These are phyloP conservation scores for Bucco capensis DNA, from an alignment of 2,113 vertebrate genomes.

Conservation along the genomic window DNA sequence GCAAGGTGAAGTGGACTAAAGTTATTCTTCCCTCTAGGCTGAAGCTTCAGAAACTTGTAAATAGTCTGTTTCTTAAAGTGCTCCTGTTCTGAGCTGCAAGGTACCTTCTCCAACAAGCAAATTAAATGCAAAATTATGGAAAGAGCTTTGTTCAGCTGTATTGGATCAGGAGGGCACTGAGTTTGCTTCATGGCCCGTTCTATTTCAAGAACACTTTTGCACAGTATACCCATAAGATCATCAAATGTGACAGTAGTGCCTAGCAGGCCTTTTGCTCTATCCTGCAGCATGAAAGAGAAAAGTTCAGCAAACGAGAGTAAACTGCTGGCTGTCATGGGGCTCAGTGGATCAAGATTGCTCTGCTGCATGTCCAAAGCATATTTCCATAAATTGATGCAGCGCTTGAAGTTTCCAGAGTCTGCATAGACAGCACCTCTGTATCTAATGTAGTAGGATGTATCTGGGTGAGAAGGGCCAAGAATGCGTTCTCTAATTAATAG, in stretches of 20 bases:
- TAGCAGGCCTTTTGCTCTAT: slow-evolving; percentile 92
- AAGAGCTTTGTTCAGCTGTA: slow-evolving; percentile 94
- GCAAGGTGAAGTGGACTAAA: slow-evolving; percentile 96
- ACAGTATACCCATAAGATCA: slow-evolving; percentile 95
- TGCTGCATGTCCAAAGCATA: slow-evolving; percentile 99
- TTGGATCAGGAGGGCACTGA: slow-evolving; percentile 82
- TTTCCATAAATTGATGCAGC: slow-evolving; percentile 97
- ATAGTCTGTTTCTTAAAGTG: slow-evolving; percentile 98
- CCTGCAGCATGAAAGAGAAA: slow-evolving; percentile 99
- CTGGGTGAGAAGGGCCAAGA: slow-evolving; percentile 94
- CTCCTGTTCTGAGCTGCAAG: slow-evolving; percentile 91
- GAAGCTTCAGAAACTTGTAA: slow-evolving; percentile 94
- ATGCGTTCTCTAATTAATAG: slow-evolving; percentile 94
- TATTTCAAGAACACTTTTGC: slow-evolving; percentile 96
- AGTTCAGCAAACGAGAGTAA: slow-evolving; percentile 96
- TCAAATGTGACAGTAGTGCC: slow-evolving; percentile 94
- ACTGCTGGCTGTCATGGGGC: slow-evolving; percentile 97
- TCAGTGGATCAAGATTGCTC: slow-evolving; percentile 92
- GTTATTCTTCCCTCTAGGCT: slow-evolving; percentile 92
- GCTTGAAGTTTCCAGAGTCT: slow-evolving; percentile 96
- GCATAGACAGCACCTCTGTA: slow-evolving; percentile 97
- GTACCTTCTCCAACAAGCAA: slow-evolving; percentile 95
- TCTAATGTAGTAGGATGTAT: slow-evolving; percentile 98
- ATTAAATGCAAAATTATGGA: slow-evolving; percentile 98
- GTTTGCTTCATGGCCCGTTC: slow-evolving; percentile 88